A percentile compares a stretch with the other conserved stretches of the same genome.
These are phyloP conservation scores for Gryllus longicercus DNA, from an alignment of 2,888 invertebrate genomes.

Conservation along the genomic window DNA sequence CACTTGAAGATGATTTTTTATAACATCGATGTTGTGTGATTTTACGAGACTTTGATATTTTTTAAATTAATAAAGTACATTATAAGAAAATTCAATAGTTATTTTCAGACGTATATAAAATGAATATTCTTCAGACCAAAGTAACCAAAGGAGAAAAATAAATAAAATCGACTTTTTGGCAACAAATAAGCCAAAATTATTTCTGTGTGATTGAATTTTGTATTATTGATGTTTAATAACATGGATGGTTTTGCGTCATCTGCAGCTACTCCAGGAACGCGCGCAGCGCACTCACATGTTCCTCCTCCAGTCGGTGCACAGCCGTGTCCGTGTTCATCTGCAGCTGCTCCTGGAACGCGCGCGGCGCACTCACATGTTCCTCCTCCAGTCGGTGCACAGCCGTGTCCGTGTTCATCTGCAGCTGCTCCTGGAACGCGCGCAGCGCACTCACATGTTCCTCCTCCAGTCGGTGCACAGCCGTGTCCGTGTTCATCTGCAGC, in stretches of 20 bases:
- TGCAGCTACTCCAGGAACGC: constrained; percentile 18
- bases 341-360: constrained; percentile 21
- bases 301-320: not conserved
- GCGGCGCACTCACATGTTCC: not conserved
- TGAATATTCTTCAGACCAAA: no score
- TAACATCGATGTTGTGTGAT: no score
- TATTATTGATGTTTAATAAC: not conserved
- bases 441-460: not conserved
- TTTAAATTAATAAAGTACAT: no score
- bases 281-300: not conserved
- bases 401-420: not conserved
- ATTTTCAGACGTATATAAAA: no score
- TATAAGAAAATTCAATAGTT: no score
- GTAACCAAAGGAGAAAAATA: no score
- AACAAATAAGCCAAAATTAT: no score
- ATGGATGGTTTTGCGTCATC: not conserved
- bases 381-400: not conserved
- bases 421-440: constrained; percentile 21
- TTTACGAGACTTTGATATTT: no score
- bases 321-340: not conserved
- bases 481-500: not conserved
- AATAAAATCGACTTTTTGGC: no score
- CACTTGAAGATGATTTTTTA: no score
- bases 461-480: not conserved
- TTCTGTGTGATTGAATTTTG: no score